phyloP scores from a whole-genome alignment of 2,888 invertebrate species.

The Brachyptera putata region DNA sequence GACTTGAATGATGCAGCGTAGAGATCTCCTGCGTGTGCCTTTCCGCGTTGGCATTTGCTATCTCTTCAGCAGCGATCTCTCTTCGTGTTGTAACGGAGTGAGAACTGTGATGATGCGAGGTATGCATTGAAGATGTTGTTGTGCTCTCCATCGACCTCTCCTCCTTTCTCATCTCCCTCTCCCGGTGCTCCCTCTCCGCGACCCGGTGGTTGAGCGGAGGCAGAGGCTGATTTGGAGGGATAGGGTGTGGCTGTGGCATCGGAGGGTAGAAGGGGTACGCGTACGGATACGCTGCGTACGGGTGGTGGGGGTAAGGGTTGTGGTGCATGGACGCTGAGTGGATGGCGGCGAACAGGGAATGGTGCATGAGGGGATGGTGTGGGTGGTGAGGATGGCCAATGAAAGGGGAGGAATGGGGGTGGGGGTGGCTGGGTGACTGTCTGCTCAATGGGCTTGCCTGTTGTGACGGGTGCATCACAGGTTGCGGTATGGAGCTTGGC shows the following conservation, averaged over 20 bases:
- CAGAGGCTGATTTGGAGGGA: constrained; percentile 49
- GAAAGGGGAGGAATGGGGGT: constrained; percentile 52
- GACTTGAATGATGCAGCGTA: constrained; percentile 8
- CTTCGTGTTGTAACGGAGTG: constrained; percentile 60
- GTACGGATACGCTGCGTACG: constrained; percentile 54
- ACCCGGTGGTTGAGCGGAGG: constrained; percentile 13
- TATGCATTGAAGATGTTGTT: constrained; percentile 64
- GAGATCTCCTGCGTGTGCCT: constrained; percentile 12
- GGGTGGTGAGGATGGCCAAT: constrained; percentile 64
- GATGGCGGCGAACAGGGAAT: constrained; percentile 60
- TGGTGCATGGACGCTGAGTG: constrained; percentile 60
- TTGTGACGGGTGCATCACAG: constrained; percentile 70
- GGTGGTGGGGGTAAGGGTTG: constrained; percentile 56
- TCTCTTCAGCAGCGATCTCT: constrained; percentile 26
- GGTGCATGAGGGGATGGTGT: constrained; percentile 66
- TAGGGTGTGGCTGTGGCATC: constrained; percentile 60
- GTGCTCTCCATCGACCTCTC: constrained; percentile 48
- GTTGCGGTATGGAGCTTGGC: constrained; percentile 59
- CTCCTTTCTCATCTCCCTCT: constrained; percentile 10
- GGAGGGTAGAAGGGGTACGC: constrained; percentile 62
- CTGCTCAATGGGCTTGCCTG: constrained; percentile 58
- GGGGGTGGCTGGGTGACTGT: constrained; percentile 38
- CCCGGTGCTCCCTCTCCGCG: background rate
- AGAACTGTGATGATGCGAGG: constrained; percentile 63
- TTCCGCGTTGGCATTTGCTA: constrained; percentile 6